phyloP scores from a whole-genome alignment of 2,113 vertebrate species.

The Eptatretus burgeri region DNA sequence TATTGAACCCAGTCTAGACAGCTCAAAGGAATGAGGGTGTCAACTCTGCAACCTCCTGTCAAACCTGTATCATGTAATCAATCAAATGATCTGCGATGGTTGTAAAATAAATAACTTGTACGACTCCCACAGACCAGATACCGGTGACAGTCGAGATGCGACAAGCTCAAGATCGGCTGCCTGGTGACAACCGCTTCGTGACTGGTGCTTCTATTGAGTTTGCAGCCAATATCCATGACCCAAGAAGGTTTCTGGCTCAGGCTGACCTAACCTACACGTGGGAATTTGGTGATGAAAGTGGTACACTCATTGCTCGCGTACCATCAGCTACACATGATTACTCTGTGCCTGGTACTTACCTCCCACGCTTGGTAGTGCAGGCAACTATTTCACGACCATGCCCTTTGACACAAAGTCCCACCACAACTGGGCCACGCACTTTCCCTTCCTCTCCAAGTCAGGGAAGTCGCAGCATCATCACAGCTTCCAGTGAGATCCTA shows the following conservation, averaged over 20 bases:
- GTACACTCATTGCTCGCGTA: slow-evolving; percentile 48
- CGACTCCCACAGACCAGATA: slow-evolving; percentile 34
- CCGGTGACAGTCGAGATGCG: slow-evolving; percentile 36
- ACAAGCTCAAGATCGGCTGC: slow-evolving; percentile 24
- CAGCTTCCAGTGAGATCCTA: too few relatives aligned
- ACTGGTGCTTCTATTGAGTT: slow-evolving; percentile 49
- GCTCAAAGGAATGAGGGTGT: too few relatives aligned
- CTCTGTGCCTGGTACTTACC: slow-evolving; percentile 23
- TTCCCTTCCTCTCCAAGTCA: too few relatives aligned
- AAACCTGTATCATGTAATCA: too few relatives aligned
- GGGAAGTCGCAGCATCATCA: too few relatives aligned
- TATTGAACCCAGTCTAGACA: too few relatives aligned
- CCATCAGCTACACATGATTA: slow-evolving; percentile 45
- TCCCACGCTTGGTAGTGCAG: slow-evolving; percentile 39
- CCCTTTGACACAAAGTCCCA: slow-evolving; percentile 14
- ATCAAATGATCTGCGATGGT: too few relatives aligned
- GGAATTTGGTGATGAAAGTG: slow-evolving; percentile 62
- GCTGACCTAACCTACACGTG: slow-evolving; percentile 58
- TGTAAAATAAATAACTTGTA: too few relatives aligned
- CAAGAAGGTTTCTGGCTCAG: slow-evolving; percentile 35
- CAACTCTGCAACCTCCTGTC: too few relatives aligned
- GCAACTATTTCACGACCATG: slow-evolving; percentile 34
- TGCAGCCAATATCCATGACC: slow-evolving; percentile 41
- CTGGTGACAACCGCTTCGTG: slow-evolving; percentile 27
- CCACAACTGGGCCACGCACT: too few relatives aligned